phyloP scores from a whole-genome alignment of 2,888 invertebrate genomes.

The Pristionchus arcanus region DNA sequence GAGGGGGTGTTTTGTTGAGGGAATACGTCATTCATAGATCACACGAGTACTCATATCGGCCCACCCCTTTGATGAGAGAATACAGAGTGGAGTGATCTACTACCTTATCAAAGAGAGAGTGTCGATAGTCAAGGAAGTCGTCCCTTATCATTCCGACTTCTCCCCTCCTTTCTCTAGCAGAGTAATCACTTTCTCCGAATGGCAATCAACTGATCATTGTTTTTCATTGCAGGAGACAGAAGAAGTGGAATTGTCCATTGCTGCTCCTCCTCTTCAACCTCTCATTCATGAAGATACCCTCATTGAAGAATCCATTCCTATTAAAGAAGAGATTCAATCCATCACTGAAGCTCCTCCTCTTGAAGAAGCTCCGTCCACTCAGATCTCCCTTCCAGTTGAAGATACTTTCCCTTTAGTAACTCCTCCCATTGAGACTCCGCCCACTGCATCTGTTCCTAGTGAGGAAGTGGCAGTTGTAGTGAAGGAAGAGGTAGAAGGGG shows the following conservation, averaged over 20 bases:
- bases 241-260: neutral
- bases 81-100: neutral
- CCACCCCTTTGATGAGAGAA: neutral
- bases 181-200: slow-evolving; percentile 47
- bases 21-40: slow-evolving; percentile 1
- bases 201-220: slow-evolving; percentile 24
- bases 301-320: neutral
- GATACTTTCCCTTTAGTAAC: neutral
- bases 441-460: neutral
- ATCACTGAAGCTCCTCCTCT: neutral
- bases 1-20: neutral
- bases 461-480: neutral
- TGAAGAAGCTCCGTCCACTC: neutral
- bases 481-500: neutral
- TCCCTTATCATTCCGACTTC: neutral
- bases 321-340: neutral
- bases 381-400: neutral
- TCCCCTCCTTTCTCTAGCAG: neutral
- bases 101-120: neutral
- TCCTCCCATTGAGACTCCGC: neutral
- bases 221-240: slow-evolving; percentile 22
- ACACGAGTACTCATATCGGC: neutral
- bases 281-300: neutral
- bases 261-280: neutral
- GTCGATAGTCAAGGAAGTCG: neutral